Percentiles rank a stretch among this genome's conserved stretches.
phyloP scores from a whole-genome alignment of 2,797 vertebrate genomes.

The Acanthornis magna region DNA sequence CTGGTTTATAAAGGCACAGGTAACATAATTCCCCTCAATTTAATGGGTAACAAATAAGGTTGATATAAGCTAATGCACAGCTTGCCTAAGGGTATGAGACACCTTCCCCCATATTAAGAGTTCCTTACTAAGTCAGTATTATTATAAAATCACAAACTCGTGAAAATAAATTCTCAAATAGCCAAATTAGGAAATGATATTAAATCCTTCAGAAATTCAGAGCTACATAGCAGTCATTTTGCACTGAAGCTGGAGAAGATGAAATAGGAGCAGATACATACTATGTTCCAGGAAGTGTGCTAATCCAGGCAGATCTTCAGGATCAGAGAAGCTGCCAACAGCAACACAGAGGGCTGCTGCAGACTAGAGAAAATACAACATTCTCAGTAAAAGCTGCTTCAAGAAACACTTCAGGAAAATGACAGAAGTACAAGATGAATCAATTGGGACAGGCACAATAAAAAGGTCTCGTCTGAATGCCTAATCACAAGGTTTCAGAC shows the following conservation, averaged over 20 bases:
- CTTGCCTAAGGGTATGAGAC: background rate
- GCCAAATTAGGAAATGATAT: background rate
- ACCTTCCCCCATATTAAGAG: background rate
- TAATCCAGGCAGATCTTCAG: constrained; percentile 91
- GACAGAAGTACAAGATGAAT: background rate
- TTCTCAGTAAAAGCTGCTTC: constrained; percentile 33
- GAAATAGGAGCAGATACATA: constrained; percentile 74
- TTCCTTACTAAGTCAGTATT: background rate
- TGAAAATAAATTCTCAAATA: background rate
- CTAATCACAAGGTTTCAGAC: background rate
- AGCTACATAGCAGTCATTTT: background rate
- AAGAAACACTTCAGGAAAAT: constrained; percentile 17
- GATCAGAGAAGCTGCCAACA: constrained; percentile 96
- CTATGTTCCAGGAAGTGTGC: constrained; percentile 98
- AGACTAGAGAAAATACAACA: constrained; percentile 81
- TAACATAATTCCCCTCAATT: background rate
- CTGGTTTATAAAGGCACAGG: background rate
- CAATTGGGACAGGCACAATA: background rate
- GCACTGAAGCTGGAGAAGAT: background rate
- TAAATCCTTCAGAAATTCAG: background rate
- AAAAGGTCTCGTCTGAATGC: background rate
- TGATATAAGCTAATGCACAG: background rate
- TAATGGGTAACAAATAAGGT: background rate
- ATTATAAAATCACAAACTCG: background rate
- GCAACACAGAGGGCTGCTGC: constrained; percentile 93